A percentile compares a stretch with the other conserved stretches of the same genome.
phyloP scores from a whole-genome alignment of 2,113 vertebrate species.

The Syngnathoides biaculeatus region DNA sequence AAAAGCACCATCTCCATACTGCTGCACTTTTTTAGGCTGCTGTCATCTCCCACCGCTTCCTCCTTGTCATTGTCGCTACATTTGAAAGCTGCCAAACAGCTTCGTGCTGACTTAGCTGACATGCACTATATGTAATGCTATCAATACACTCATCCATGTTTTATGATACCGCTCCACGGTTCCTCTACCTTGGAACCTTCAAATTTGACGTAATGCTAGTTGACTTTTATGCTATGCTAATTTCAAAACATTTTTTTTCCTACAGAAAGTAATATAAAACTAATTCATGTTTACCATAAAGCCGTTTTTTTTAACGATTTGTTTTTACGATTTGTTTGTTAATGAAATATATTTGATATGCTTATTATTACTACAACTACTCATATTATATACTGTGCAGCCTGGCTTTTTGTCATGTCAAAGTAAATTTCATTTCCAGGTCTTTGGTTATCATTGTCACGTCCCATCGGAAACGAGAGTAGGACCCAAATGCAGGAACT shows the following conservation, averaged over 20 bases:
- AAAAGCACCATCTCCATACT: conserved; percentile 59
- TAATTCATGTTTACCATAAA: neutral
- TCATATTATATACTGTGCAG: too few relatives aligned
- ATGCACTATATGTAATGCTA: conserved; percentile 50
- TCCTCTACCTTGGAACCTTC: neutral
- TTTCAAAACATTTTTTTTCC: neutral
- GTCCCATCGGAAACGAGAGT: too few relatives aligned
- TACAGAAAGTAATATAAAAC: neutral
- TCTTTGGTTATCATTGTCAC: too few relatives aligned
- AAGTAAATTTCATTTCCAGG: too few relatives aligned
- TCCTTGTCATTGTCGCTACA: conserved; percentile 32
- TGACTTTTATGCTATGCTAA: neutral
- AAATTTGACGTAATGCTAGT: neutral
- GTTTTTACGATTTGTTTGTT: too few relatives aligned
- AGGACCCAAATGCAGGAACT: too few relatives aligned
- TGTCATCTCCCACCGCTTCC: conserved; percentile 6
- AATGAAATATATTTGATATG: too few relatives aligned
- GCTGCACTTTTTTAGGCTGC: conserved; percentile 41
- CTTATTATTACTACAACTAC: too few relatives aligned
- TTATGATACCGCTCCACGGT: neutral
- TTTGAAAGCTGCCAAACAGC: conserved; percentile 38
- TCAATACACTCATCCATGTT: conserved; percentile 17
- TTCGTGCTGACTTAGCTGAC: conserved; percentile 40
- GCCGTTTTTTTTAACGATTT: too few relatives aligned
- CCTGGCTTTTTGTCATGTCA: too few relatives aligned